phyloP scores from a whole-genome alignment of 2,113 vertebrate genomes.

The Nycticorax nycticorax region DNA sequence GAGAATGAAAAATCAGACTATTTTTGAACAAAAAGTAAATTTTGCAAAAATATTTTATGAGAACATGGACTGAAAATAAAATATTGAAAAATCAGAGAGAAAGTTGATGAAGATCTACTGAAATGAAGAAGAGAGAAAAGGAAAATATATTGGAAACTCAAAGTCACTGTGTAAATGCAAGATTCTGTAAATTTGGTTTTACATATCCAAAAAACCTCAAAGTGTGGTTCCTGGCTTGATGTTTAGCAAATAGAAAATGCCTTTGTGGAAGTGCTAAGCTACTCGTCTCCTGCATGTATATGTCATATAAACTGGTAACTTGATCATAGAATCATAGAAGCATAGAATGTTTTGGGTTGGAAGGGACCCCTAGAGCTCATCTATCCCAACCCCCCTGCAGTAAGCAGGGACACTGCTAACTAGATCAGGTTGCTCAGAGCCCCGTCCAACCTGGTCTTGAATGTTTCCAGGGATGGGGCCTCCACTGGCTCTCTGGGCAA shows the following conservation, averaged over 20 bases:
- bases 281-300: background rate
- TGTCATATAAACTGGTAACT: background rate
- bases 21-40: background rate
- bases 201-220: background rate
- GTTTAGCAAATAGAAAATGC: background rate
- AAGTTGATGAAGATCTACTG: background rate
- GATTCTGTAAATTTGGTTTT: background rate
- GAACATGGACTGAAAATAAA: background rate
- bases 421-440: too few relatives aligned
- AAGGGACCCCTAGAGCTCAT: too few relatives aligned
- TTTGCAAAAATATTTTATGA: background rate
- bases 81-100: background rate
- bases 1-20: background rate
- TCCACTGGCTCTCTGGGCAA: too few relatives aligned
- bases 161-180: background rate
- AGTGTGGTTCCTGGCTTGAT: background rate
- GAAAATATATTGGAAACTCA: background rate
- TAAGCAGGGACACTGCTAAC: too few relatives aligned
- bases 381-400: too few relatives aligned
- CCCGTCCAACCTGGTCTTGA: too few relatives aligned
- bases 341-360: too few relatives aligned
- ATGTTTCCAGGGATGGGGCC: too few relatives aligned
- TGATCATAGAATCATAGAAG: too few relatives aligned
- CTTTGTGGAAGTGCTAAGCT: background rate
- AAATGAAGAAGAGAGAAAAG: background rate